Evolutionary conservation across 2,888 invertebrate genomes (phyloP).

Genomic region (Xestoiulus laeticollis): DNA sequence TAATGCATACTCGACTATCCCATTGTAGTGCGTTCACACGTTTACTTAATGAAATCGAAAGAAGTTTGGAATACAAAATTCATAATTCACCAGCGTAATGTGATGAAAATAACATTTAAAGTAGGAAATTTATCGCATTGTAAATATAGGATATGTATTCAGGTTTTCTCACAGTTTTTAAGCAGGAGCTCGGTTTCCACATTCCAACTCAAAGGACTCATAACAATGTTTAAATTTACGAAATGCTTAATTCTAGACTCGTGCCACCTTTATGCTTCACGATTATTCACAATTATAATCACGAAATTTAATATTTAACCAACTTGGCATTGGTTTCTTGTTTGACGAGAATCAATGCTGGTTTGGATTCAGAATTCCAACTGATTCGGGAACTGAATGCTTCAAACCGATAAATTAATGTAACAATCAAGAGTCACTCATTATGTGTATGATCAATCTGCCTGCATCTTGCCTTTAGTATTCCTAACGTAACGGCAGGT

Average conservation of each 20-base stretch:
- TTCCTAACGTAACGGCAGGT: neutral
- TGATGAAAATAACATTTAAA: neutral
- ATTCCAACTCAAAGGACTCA: neutral
- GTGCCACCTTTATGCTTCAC: neutral
- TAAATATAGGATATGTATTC: too few species aligned
- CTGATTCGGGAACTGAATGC: neutral
- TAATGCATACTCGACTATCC: neutral
- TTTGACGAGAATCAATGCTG: neutral
- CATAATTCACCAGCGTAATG: neutral
- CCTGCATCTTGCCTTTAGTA: neutral
- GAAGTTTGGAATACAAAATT: neutral
- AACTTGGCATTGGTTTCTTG: neutral
- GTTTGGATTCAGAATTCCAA: neutral
- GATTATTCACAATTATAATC: too few species aligned
- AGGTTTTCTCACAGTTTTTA: neutral
- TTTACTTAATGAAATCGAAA: neutral
- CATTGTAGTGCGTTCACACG: neutral
- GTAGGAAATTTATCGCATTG: neutral
- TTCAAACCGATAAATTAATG: neutral
- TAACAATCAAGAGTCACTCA: neutral
- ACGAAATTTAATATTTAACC: too few species aligned
- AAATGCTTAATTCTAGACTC: neutral
- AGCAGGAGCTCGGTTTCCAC: neutral
- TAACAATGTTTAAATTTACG: neutral
- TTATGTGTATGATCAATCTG: constrained; percentile 1